Evolutionary conservation across 2,888 invertebrate genomes (phyloP).

Genomic region (Drosophila koepferae): DNA sequence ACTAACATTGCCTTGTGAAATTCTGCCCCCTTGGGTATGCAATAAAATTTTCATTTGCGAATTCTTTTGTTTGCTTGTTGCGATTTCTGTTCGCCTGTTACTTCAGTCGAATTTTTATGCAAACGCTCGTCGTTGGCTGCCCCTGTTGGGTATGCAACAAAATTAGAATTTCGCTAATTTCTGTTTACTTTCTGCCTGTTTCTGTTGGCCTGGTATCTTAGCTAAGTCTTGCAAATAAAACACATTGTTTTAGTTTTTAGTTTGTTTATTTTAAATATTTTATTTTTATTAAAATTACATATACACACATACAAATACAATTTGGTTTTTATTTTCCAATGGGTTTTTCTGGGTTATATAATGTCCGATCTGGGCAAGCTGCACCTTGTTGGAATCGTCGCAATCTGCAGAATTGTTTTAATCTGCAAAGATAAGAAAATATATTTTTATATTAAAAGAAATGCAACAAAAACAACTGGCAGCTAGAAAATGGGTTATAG

Average conservation of each 20-base stretch:
- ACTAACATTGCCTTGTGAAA: neutral
- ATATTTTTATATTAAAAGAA: neutral
- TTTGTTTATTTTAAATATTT: neutral
- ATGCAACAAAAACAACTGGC: neutral
- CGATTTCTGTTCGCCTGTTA: conserved; percentile 4
- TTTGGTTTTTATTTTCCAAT: neutral
- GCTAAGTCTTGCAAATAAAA: neutral
- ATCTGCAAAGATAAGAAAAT: neutral
- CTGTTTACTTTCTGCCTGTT: neutral
- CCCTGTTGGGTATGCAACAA: neutral
- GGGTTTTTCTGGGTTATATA: neutral
- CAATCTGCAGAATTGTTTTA: neutral
- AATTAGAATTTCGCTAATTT: neutral
- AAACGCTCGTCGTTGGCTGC: neutral
- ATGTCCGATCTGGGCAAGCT: neutral
- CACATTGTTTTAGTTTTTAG: neutral
- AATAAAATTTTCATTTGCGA: neutral
- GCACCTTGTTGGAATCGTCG: neutral
- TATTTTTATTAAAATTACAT: neutral
- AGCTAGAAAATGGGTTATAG: too few relatives aligned
- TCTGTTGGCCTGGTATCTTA: neutral
- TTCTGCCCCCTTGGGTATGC: neutral
- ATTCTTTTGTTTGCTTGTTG: neutral
- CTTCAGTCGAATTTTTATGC: neutral
- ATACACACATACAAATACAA: neutral